phyloP scores from a whole-genome alignment of 35 echinoderm and acorn worm genomes.

The Holothuria glaberrima region DNA sequence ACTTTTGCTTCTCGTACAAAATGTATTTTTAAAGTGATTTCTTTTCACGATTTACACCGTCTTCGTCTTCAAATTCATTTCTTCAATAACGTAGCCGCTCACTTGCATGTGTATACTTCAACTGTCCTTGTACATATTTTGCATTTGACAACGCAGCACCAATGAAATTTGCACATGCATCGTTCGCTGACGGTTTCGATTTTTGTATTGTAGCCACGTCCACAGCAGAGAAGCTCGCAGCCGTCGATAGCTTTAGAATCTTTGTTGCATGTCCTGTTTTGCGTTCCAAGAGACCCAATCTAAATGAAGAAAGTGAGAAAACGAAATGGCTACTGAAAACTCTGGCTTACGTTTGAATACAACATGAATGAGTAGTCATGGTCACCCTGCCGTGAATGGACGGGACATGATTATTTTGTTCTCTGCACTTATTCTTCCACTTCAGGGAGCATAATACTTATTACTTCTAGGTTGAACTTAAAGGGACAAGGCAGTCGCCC shows the following conservation, averaged over 20 bases:
- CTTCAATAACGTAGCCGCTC: not conserved
- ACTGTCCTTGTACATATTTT: slow-evolving; percentile 84
- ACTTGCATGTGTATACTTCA: slow-evolving; percentile 97
- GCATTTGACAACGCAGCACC: slow-evolving; percentile 98
- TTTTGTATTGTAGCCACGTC: slow-evolving; percentile 85
- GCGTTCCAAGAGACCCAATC: slow-evolving; percentile 84
- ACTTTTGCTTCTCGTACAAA: not conserved
- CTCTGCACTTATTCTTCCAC: no score
- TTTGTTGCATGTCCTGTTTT: slow-evolving; percentile 87
- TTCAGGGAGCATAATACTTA: no score
- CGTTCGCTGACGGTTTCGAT: slow-evolving; percentile 78
- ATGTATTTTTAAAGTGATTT: no score
- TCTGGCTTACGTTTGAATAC: not conserved
- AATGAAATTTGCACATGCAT: slow-evolving; percentile 98
- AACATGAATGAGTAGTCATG: not conserved
- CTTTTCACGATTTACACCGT: no score
- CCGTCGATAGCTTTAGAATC: slow-evolving; percentile 96
- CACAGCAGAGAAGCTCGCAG: slow-evolving; percentile 95
- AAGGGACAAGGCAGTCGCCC: no score
- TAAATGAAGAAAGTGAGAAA: not conserved
- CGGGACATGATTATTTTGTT: no score
- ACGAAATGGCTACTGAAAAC: not conserved
- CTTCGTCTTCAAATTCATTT: not conserved
- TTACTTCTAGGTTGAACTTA: no score
- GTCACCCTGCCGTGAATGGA: no score